Percentiles rank a stretch among this genome's conserved stretches.
phyloP scores from a whole-genome alignment of 2,113 vertebrate species.

The Aplodontia rufa region DNA sequence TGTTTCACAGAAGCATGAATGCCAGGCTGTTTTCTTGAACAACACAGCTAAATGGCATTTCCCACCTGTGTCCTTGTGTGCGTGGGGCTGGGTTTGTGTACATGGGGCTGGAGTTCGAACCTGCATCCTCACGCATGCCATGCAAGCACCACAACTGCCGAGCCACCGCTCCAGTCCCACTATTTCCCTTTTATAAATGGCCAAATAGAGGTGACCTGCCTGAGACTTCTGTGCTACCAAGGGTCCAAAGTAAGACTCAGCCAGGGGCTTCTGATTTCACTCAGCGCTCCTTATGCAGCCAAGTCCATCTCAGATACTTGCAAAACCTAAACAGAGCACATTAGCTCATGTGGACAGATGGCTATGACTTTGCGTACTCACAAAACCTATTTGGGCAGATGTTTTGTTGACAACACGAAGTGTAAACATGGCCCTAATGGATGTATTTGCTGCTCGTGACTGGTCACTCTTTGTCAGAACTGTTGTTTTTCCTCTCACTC shows the following conservation, averaged over 20 bases:
- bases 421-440: slow-evolving; percentile 66
- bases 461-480: slow-evolving; percentile 54
- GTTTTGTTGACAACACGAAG: slow-evolving; percentile 49
- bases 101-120: no score
- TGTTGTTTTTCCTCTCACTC: slow-evolving; percentile 47
- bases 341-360: slow-evolving; percentile 60
- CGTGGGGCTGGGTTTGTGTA: no score
- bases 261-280: not conserved
- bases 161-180: no score
- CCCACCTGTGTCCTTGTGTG: not conserved
- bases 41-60: not conserved
- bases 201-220: not conserved
- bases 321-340: not conserved
- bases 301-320: not conserved
- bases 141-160: no score
- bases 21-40: not conserved
- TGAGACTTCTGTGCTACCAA: not conserved
- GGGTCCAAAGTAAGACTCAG: not conserved
- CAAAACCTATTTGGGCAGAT: slow-evolving; percentile 61
- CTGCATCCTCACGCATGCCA: no score
- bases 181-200: not conserved
- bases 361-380: slow-evolving; percentile 50
- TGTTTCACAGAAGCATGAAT: not conserved
- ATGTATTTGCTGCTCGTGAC: slow-evolving; percentile 43
- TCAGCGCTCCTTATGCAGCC: not conserved